phyloP scores from a whole-genome alignment of 2,888 invertebrate species.

The Polyommatus iphigenia region DNA sequence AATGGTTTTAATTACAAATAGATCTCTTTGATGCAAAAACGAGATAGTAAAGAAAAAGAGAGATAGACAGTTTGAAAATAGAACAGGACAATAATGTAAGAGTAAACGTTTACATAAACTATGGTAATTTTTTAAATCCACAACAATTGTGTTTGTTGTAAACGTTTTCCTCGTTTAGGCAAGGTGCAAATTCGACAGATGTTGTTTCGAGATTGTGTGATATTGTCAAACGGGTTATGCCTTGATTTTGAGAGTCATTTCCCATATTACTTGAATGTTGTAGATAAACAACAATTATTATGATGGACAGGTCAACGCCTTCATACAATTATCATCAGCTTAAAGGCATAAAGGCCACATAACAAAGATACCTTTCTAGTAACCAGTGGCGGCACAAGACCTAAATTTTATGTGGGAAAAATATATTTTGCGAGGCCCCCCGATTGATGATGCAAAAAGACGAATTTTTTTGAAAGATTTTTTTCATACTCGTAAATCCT shows the following conservation, averaged over 20 bases:
- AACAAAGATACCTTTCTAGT: neutral
- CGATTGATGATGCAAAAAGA: no score
- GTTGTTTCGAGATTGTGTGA: neutral
- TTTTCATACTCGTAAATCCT: no score
- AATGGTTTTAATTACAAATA: no score
- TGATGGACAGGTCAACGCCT: slow-evolving; percentile 4
- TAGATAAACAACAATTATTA: slow-evolving; percentile 3
- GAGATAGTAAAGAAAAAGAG: neutral
- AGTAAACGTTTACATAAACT: neutral
- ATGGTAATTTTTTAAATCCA: neutral
- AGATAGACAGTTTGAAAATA: neutral
- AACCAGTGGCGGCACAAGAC: no score
- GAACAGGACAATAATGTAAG: neutral
- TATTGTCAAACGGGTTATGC: neutral
- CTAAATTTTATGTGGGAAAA: no score
- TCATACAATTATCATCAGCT: neutral
- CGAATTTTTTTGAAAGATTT: no score
- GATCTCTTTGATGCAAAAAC: no score
- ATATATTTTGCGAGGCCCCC: no score
- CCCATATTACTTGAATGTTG: neutral
- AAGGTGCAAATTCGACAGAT: neutral
- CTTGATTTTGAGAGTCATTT: neutral
- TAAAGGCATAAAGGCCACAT: neutral
- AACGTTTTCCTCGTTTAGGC: neutral
- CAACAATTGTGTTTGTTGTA: neutral